Base-by-base conservation (phyloP, 2,113 vertebrate species). In the Rynchops niger region DNA sequence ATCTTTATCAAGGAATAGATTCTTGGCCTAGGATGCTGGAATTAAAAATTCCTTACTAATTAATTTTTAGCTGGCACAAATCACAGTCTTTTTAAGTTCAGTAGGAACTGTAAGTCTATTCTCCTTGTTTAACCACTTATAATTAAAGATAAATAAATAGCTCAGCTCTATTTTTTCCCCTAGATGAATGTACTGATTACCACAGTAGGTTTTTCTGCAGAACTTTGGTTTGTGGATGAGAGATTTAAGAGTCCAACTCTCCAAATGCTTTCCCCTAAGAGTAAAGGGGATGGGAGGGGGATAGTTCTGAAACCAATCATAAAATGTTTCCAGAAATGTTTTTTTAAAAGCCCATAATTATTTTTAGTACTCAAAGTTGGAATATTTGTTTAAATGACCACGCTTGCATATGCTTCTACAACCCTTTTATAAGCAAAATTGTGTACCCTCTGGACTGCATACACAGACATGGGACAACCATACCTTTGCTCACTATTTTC, bases 21-120 rank as follows among this genome's bases (percentile, higher is more conserved):
- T 96, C 88, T 97, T 98, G 97, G 97, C 97, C 16, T 86, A 94
- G 87, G 85, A 98, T 96, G 87, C 90, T 96, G 92, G 97, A 97
- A 97, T 83, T 93, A 97, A 98, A 96, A 97, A 96, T 97, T 97
- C 94, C 94, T 97, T 97, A 96, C 97, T 98, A 98, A 98, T 98
- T 98, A 97, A 98, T 98, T 98, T 97, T 97, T 81, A 59, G 96
- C 86, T 98, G 97, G 97, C 97, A 98, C 91, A 91, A 95, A 96
- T 74, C 70, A 91, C 89, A 93, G 55, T 70, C 88, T 97, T 97
- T 92, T 97, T 97, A 97, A 97, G 91, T 97, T 98, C 94, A 97
- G 94, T 83, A 93, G 70, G 81, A 97, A 92, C 94, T 95, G 15
- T 96, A 97, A 97, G 96, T 96, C 96, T 97, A 95, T 97, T 97